Evolutionary conservation across 2,888 invertebrate species (phyloP), one percentile per base, ranked within the genome.

Genomic region (Lasioglossum malachurum): DNA sequence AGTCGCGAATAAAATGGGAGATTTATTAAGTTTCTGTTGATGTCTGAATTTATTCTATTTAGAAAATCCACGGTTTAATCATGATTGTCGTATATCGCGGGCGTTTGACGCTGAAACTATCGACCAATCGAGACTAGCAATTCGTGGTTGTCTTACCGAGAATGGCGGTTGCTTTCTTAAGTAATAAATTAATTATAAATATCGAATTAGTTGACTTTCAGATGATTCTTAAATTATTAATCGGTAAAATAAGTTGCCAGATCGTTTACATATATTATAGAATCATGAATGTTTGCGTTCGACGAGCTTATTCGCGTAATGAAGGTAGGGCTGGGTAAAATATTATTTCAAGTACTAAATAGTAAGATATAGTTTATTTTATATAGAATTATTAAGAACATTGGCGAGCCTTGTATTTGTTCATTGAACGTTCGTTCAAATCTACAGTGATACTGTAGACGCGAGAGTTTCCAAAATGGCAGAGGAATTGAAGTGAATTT

Each of bases 21-120:
- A 27, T 60, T 60, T 27, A 27, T 60, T 14, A 53, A 53, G 27
- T 60, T 60, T n/a, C 1, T 60, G 14, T 10, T 60, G n/a, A 27
- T 60, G 2, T 53, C 23, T 53, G 23, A 53, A 14, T 27, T 27
- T 60, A 12, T 60, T 60, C 16, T 60, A 60, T 60, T 31, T 60
- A 16, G 27, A 60, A 60, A 64, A 31, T 16, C 19, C 64, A 64
- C 64, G 12, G 31, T 64, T 7, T 64, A 64, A 64, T 31, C 31
- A 31, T 7, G 64, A 64, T 64, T 31, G 31, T 0, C 31, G 0
- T 16, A 31, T 31, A 31, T 19, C 31, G 16, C 64, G 16, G 27
- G 31, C 19, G 31, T 64, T 31, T 19, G 64, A 64, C 64, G 64
- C 64, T 64, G 64, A 64, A 64, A 64, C 64, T 64, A 64, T 64